Conservation (phyloP, 1,140 invertebrate genomes). For the Maconellicoccus hirsutus region DNA sequence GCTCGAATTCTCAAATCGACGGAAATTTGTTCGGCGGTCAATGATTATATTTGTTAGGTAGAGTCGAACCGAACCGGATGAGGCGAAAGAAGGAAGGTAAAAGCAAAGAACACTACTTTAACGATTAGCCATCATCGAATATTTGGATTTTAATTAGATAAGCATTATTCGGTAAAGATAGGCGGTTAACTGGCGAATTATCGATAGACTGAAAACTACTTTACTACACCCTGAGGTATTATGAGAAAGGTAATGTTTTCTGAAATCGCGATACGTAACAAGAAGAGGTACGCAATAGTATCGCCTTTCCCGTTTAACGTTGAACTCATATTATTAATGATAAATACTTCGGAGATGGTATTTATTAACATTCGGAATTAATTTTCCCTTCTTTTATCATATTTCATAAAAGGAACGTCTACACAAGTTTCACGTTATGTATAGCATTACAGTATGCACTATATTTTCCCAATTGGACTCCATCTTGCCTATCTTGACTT, state of each 20-base stretch:
- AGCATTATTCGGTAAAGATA: neutral
- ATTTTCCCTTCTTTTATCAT: constrained; percentile 9
- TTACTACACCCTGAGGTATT: neutral
- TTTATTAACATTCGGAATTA: neutral
- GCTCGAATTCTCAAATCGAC: too few species aligned
- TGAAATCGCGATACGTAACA: neutral
- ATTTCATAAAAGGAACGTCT: neutral
- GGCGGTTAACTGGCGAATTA: neutral
- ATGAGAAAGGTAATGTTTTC: neutral
- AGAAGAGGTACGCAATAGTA: neutral
- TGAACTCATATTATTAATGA: neutral
- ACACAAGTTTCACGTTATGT: neutral
- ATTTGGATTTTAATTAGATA: constrained; percentile 6
- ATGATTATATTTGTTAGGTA: too few species aligned
- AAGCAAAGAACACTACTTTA: neutral
- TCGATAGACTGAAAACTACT: neutral
- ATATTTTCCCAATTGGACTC: neutral
- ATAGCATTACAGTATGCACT: neutral
- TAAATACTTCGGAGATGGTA: neutral
- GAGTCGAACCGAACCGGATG: too few species aligned
- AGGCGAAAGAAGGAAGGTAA: too few species aligned
- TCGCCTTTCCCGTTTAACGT: neutral
- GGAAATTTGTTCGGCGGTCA: too few species aligned
- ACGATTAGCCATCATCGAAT: neutral
- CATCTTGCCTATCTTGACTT: neutral